phyloP scores from a whole-genome alignment of 2,113 vertebrate species.

The Campylorhamphus procurvoides region DNA sequence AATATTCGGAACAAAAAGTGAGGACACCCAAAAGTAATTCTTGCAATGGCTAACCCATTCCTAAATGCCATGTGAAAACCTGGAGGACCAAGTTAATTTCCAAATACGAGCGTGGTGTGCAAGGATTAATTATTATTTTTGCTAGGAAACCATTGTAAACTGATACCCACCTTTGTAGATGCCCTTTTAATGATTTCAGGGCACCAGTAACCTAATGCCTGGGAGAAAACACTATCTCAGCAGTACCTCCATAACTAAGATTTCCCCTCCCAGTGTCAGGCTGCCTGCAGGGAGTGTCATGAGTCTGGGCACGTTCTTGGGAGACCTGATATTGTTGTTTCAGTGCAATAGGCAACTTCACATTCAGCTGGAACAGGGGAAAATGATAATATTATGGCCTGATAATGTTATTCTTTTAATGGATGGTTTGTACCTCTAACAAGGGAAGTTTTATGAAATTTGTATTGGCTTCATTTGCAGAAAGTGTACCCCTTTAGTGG shows the following conservation, averaged over 20 bases:
- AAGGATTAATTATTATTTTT: neutral
- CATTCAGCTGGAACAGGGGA: neutral
- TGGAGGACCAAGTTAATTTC: neutral
- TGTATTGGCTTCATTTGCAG: slow-evolving; percentile 24
- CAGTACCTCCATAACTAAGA: neutral
- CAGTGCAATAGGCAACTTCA: neutral
- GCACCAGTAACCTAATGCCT: neutral
- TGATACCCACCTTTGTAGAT: neutral
- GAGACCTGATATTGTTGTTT: slow-evolving; percentile 23
- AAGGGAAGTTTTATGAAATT: slow-evolving; percentile 22
- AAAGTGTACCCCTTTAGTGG: neutral
- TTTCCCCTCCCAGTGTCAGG: neutral
- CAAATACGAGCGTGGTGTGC: neutral
- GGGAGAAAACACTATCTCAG: neutral
- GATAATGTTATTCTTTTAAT: slow-evolving; percentile 9
- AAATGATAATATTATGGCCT: slow-evolving; percentile 22
- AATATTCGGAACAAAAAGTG: neutral
- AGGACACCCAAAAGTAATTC: neutral
- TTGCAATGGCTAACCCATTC: neutral
- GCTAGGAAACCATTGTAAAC: neutral
- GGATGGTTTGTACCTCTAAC: slow-evolving; percentile 20
- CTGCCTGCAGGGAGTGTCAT: neutral
- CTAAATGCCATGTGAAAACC: neutral
- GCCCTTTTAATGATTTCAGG: neutral
- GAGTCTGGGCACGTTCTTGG: neutral